Evolutionary conservation across 2,888 invertebrate species (phyloP), one percentile per base, ranked within the genome.

Genomic region (Diarsia brunnea): DNA sequence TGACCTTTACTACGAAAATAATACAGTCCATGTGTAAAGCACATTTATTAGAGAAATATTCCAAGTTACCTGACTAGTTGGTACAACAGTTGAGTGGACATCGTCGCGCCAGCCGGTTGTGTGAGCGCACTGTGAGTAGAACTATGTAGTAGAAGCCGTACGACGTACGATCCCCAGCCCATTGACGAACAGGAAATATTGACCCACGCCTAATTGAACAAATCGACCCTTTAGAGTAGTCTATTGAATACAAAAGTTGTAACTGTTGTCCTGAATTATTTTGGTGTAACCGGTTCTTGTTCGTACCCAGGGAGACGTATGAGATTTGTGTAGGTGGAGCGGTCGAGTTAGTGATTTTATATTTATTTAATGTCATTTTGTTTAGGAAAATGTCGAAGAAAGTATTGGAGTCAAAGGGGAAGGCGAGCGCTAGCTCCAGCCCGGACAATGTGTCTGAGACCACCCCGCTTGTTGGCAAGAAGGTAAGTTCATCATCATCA

Each of bases 391-490:
- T 95, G 95, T 89, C 93, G 27, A 94, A 94, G 85, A 92, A 87
- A 78, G 88, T 78, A 21, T 60, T 81, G 21, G 86, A 86, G 16
- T 4, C 82, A 2, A 69, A 71, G 53, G 12, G 64, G n/a, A 68
- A 51, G 64, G 79, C 90, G 55, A 81, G 87, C 43, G 70, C 24
- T 1, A 73, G 73, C 58, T 55, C 84, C 68, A 86, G 87, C n/a
- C 5, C 77, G 27, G 81, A 85, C 4, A 82, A 87, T 8, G 89
- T 89, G 0, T 89, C 93, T 14, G 95, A 95, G 85, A 91, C 90
- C 5, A 95, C 95, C 5, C 95, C 95, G 3, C 91, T 95, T 2
- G 91, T 95, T 4, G 79, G 88, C 8, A 94, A 93, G 84, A 87
- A 89, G 87, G 95, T 95, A 86, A 94, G 94, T 84, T 49, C 24